Evolutionary conservation across 2,113 vertebrate genomes (phyloP).

Genomic region (Isichthys henryi): DNA sequence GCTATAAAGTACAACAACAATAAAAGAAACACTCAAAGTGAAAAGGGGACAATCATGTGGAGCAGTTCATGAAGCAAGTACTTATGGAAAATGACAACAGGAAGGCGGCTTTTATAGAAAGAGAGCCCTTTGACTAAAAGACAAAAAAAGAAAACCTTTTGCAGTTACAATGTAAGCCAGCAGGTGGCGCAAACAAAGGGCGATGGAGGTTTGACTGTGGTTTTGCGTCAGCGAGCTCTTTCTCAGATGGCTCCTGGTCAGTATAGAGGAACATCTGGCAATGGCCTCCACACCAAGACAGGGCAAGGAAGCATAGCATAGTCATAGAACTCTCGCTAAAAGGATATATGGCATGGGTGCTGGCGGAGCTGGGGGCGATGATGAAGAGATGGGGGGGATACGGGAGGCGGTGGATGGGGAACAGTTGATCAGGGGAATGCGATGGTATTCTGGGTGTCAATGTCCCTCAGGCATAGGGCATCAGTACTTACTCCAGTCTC

Average conservation of each 20-base stretch:
- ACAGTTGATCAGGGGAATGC: slow-evolving; percentile 56
- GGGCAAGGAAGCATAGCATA: neutral
- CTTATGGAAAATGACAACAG: neutral
- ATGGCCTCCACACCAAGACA: neutral
- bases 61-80: neutral
- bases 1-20: neutral
- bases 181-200: neutral
- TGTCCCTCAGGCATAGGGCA: slow-evolving; percentile 52
- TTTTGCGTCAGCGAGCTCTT: neutral
- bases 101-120: neutral
- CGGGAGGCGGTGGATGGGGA: neutral
- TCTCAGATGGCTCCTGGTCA: neutral
- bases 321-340: neutral
- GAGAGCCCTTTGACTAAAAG: neutral
- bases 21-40: neutral
- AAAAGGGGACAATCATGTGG: neutral
- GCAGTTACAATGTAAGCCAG: neutral
- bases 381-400: slow-evolving; percentile 31
- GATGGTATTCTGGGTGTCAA: slow-evolving; percentile 59
- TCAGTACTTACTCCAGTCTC: slow-evolving; percentile 90
- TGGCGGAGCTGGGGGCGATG: neutral
- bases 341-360: neutral
- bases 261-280: neutral
- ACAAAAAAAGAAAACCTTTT: neutral
- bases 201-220: neutral